Conservation (phyloP, 1,140 invertebrate genomes). For the Prorops nasuta region DNA sequence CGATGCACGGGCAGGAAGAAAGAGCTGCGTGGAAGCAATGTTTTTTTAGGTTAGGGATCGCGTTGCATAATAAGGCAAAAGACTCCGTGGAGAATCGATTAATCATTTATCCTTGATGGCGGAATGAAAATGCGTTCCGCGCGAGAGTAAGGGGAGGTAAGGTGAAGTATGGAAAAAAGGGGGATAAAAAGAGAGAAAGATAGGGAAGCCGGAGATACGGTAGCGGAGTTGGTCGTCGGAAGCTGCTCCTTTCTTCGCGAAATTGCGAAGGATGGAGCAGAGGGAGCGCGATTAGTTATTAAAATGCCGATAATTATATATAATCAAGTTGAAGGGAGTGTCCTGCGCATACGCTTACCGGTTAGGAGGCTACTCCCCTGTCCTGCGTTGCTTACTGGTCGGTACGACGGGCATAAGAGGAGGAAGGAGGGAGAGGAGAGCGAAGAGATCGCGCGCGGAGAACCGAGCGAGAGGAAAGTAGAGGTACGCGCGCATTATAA, state of each 20-base stretch:
- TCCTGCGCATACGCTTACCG: conserved; percentile 45
- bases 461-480: conserved; percentile 9
- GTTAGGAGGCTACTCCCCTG: conserved; percentile 9
- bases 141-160: background rate
- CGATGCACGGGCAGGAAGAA: no score
- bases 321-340: conserved; percentile 55
- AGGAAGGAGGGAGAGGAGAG: conserved; percentile 14
- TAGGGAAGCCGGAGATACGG: conserved; percentile 42
- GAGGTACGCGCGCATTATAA: conserved; percentile 51
- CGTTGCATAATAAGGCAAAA: no score
- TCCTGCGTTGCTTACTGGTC: conserved; percentile 36
- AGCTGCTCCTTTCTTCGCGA: conserved; percentile 48
- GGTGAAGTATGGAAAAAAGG: conserved; percentile 9
- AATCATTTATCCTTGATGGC: background rate
- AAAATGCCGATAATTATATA: conserved; percentile 59
- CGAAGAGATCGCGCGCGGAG: background rate
- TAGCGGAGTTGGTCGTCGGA: conserved; percentile 47
- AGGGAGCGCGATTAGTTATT: conserved; percentile 57
- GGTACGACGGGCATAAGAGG: conserved; percentile 28
- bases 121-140: background rate
- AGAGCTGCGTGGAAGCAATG: no score
- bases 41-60: no score
- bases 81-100: no score
- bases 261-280: conserved; percentile 43
- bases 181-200: conserved; percentile 11